Evolutionary conservation across 2,797 vertebrate genomes (phyloP), one percentile per base, ranked within the genome.

Genomic region (Xenopus petersii): DNA sequence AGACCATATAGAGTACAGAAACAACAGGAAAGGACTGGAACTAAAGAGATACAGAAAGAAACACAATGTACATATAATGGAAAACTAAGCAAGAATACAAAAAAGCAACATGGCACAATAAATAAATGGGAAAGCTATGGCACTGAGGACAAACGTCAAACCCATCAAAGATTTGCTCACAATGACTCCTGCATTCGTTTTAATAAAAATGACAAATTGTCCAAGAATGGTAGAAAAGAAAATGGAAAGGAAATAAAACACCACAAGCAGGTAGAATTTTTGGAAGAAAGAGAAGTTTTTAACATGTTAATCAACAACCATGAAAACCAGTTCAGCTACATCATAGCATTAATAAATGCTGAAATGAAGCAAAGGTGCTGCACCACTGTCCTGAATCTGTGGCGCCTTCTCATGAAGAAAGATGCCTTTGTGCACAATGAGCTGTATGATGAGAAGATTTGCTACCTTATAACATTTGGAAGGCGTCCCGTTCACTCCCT

Each of bases 381-480:
- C 9, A 16, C 75, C 15, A 48, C 59, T 10, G 24, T 68, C 21
- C 15, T 62, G 11, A 68, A 73, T 3, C 59, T 72, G 33, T 77
- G 75, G 75, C 16, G 59, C 62, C 58, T 71, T 21, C 33, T 73
- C 16, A 63, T 51, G 15, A 55, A 67, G 36, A 46, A 1, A 0
- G 42, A 64, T 33, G 21, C 46, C 16, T 30, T 72, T 73, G 30
- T 48, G 26, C 63, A 13, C 49, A 72, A 51, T 21, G 70, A 68
- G 3, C 51, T 76, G 46, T 76, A 58, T 71, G 9, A 66, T 3
- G 65, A 77, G 36, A 72, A 59, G 58, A 12, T 64, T 17, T 72
- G 64, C 21, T 77, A 77, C n/a, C 75, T 77, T 5, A 64, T 77
- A 16, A 77, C 70, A 58, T 58, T 73, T 10, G 65, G 64, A 16